phyloP scores from a whole-genome alignment of 2,113 vertebrate genomes.

The Anolis carolinensis region DNA sequence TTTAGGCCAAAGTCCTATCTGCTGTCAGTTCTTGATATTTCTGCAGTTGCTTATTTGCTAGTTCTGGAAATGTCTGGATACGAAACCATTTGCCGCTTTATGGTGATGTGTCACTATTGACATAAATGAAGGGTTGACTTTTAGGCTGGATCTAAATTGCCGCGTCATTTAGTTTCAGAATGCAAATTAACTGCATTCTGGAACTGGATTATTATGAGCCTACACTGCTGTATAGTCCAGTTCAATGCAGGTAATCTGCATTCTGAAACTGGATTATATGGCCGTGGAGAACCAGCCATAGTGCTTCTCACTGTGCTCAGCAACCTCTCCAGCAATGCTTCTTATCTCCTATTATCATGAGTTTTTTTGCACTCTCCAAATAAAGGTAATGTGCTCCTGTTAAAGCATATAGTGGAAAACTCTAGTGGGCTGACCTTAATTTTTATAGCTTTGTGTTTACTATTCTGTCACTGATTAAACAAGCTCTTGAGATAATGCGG shows the following conservation, averaged over 20 bases:
- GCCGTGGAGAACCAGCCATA: no score
- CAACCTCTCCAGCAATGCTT: not conserved
- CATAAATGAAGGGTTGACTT: not conserved
- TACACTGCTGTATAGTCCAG: no score
- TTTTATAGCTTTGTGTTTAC: not conserved
- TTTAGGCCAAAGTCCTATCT: not conserved
- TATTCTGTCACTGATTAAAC: conserved; percentile 19
- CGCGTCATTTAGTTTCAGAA: no score
- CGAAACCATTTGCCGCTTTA: not conserved
- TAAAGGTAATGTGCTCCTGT: no score
- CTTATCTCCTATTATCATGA: not conserved
- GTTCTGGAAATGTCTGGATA: not conserved
- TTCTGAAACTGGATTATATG: no score
- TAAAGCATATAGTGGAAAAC: not conserved
- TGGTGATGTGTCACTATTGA: conserved; percentile 47
- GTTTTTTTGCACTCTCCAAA: not conserved
- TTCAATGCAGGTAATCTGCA: no score
- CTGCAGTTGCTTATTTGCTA: not conserved
- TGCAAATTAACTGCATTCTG: no score
- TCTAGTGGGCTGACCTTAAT: not conserved
- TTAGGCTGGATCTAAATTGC: no score
- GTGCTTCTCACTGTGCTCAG: not conserved
- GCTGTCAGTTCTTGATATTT: not conserved
- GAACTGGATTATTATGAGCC: no score
- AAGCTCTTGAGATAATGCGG: not conserved